Evolutionary conservation across 2,888 invertebrate genomes (phyloP), one percentile per base, ranked within the genome.

Genomic region (Baronia brevicornis): DNA sequence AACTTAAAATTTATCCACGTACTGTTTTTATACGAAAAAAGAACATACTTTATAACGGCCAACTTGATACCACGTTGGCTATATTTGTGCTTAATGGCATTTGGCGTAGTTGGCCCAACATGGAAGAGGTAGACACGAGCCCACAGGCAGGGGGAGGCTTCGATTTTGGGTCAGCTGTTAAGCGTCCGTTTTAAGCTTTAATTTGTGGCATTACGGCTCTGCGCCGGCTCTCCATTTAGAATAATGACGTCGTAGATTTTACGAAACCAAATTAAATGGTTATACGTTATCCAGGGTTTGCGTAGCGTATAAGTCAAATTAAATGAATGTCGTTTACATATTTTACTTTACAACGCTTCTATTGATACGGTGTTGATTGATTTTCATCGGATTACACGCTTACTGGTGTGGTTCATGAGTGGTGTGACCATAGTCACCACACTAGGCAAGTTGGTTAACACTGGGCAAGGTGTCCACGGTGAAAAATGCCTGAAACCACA

Each of bases 91-190:
- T n/a, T n/a, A n/a, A n/a, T n/a, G n/a, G n/a, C n/a, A n/a, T n/a
- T 5, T 6, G 26, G 33, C 9, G 11, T 5, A 22, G 28, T 32
- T 32, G 17, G 38, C 22, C 26, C 17, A 28, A 33, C 23, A 9
- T 36, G 17, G 15, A 36, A 31, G 23, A 31, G 27, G 36, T 36
- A 22, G 10, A 25, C 34, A 43, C 39, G 44, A 43, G 46, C 46
- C 57, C 62, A 60, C 57, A 57, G 55, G 52, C 54, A 46, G 66
- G 66, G 74, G 65, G 72, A 57, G 50, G 57, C 54, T 69, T 78
- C 77, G 78, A 78, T 80, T 78, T 74, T 82, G 82, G 80, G 82
- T 82, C 80, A 82, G 80, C 78, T 79, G 82, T 79, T 82, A 82
- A 82, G 72, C 79, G 74, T 62, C 73, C 80, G 75, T 70, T 82